Conservation (phyloP, 1,140 invertebrate genomes). For the Bemisia tabaci region DNA sequence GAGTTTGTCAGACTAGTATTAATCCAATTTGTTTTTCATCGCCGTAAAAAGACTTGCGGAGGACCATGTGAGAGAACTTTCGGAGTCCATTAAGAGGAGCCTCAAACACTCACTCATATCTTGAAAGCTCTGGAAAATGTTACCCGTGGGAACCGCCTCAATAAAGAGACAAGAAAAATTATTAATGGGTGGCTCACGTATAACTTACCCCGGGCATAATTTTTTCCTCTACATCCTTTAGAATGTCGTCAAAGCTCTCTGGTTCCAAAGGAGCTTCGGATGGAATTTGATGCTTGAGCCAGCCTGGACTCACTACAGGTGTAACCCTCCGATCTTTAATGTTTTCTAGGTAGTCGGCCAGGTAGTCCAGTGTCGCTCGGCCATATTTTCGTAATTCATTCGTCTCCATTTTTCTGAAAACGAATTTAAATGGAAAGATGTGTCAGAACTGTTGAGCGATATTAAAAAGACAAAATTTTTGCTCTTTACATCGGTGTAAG, state of each 20-base stretch:
- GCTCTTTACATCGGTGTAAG: too few species aligned
- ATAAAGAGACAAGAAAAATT: too few species aligned
- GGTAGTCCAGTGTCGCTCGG: constrained; percentile 96
- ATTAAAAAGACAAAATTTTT: too few species aligned
- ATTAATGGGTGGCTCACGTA: too few species aligned
- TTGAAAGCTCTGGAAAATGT: too few species aligned
- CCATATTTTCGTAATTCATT: constrained; percentile 78
- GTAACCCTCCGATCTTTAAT: constrained; percentile 70
- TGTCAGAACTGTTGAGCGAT: too few species aligned
- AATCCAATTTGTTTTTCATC: too few species aligned
- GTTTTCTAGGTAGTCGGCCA: constrained; percentile 86
- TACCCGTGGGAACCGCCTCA: too few species aligned
- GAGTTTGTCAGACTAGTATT: too few species aligned
- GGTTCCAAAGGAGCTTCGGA: constrained; percentile 67
- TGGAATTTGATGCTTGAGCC: constrained; percentile 71
- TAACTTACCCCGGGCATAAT: constrained; percentile 95
- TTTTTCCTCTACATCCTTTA: constrained; percentile 85
- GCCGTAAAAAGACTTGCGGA: too few species aligned
- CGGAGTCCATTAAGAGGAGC: not conserved
- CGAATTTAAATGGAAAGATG: constrained; percentile 4
- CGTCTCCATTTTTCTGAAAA: constrained; percentile 53
- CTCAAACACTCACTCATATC: too few species aligned
- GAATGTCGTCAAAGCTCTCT: constrained; percentile 83
- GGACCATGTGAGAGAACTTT: too few species aligned
- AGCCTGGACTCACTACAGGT: constrained; percentile 82